These are phyloP conservation scores for Hiodon alosoides DNA, from an alignment of 2,113 vertebrate species.

Conservation along the genomic window DNA sequence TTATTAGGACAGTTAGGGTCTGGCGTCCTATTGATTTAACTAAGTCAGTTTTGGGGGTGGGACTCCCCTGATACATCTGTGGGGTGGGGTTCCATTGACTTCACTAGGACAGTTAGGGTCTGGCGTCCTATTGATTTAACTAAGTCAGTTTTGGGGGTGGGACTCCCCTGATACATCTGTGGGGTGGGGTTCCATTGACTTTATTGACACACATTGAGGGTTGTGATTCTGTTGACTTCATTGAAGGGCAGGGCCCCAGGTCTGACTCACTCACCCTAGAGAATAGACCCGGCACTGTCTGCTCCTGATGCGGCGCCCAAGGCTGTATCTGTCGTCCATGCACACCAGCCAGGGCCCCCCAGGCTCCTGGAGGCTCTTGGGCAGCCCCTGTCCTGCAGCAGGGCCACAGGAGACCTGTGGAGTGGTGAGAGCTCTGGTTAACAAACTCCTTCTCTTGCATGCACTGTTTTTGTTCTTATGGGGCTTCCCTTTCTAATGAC, in stretches of 20 bases:
- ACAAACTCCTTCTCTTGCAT: slow-evolving; percentile 22
- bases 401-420: slow-evolving; percentile 65
- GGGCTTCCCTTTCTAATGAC: too few species aligned
- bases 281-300: slow-evolving; percentile 76
- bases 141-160: too few species aligned
- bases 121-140: too few species aligned
- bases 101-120: too few species aligned
- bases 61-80: too few species aligned
- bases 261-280: slow-evolving; percentile 59
- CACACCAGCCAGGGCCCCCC: slow-evolving; percentile 68
- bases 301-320: slow-evolving; percentile 61
- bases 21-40: too few species aligned
- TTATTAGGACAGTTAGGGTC: too few species aligned
- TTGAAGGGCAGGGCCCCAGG: background rate
- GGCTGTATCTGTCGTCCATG: slow-evolving; percentile 70
- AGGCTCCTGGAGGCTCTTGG: slow-evolving; percentile 28
- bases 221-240: too few species aligned
- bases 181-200: too few species aligned
- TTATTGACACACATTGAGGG: background rate
- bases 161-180: too few species aligned
- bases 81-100: too few species aligned
- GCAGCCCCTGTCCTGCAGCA: slow-evolving; percentile 41
- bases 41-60: too few species aligned
- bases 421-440: slow-evolving; percentile 35
- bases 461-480: slow-evolving; percentile 15